phyloP scores from a whole-genome alignment of 2,797 vertebrate genomes.

The Harpagifer antarcticus region DNA sequence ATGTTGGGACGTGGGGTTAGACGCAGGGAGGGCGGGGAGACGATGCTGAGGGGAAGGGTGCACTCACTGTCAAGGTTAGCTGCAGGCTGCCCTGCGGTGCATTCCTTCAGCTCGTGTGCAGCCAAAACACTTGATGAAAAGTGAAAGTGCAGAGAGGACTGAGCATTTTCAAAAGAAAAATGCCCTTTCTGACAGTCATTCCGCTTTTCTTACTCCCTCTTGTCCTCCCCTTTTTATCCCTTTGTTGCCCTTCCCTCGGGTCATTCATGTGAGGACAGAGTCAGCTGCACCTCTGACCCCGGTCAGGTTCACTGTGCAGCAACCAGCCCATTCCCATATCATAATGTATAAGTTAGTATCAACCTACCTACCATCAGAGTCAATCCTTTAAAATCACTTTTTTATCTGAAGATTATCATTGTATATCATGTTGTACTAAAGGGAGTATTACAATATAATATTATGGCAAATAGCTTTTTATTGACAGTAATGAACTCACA shows the following conservation, averaged over 20 bases:
- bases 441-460: not conserved
- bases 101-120: constrained; percentile 76
- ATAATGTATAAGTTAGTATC: not conserved
- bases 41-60: constrained; percentile 35
- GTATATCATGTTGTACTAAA: not conserved
- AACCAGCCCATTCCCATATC: constrained; percentile 10
- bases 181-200: constrained; percentile 46
- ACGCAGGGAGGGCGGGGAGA: constrained; percentile 10
- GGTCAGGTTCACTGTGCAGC: constrained; percentile 53
- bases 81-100: constrained; percentile 69
- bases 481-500: constrained; percentile 22
- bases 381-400: not conserved
- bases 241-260: constrained; percentile 56
- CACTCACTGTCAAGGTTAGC: constrained; percentile 58
- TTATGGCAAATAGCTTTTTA: not conserved
- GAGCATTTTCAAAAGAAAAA: constrained; percentile 63
- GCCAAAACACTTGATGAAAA: constrained; percentile 76
- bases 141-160: constrained; percentile 70
- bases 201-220: constrained; percentile 29
- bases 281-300: constrained; percentile 60
- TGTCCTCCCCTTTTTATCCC: constrained; percentile 34
- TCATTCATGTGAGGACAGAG: constrained; percentile 72
- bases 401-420: not conserved
- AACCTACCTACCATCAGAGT: constrained; percentile 15
- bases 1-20: constrained; percentile 64